Evolutionary conservation across 2,113 vertebrate genomes (phyloP).

Genomic region (Etia nguti): DNA sequence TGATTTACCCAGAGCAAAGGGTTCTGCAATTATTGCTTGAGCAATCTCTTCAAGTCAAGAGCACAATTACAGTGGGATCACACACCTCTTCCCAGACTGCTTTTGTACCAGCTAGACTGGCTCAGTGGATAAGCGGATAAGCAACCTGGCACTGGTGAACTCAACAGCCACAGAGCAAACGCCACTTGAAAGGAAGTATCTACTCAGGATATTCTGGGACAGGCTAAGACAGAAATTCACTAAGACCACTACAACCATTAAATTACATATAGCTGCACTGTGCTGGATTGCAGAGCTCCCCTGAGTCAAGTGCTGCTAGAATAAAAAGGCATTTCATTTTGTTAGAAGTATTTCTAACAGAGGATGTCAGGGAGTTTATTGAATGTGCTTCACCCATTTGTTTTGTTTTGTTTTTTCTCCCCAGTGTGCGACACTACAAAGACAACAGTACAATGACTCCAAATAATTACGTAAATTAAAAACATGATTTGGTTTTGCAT

Average conservation of each 20-base stretch:
- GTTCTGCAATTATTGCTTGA: conserved; percentile 52
- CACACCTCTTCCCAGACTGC: conserved; percentile 1
- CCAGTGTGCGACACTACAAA: neutral
- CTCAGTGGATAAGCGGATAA: neutral
- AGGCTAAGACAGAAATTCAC: neutral
- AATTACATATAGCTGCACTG: neutral
- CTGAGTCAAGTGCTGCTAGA: neutral
- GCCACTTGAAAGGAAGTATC: neutral
- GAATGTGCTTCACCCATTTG: neutral
- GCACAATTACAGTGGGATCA: conserved; percentile 37
- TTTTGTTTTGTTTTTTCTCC: neutral
- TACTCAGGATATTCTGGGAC: neutral
- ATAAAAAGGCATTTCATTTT: conserved; percentile 24
- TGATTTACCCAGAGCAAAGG: conserved; percentile 54
- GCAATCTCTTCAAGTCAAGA: conserved; percentile 62
- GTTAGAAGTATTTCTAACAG: neutral
- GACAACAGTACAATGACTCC: neutral
- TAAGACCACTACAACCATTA: neutral
- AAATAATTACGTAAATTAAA: neutral
- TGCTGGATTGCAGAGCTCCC: conserved; percentile 9
- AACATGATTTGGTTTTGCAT: neutral
- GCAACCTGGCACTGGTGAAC: conserved; percentile 6
- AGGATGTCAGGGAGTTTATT: neutral
- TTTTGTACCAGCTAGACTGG: neutral
- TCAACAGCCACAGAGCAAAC: neutral